Base-by-base conservation (phyloP, 2,888 invertebrate species). In the Callimorpha dominula region DNA sequence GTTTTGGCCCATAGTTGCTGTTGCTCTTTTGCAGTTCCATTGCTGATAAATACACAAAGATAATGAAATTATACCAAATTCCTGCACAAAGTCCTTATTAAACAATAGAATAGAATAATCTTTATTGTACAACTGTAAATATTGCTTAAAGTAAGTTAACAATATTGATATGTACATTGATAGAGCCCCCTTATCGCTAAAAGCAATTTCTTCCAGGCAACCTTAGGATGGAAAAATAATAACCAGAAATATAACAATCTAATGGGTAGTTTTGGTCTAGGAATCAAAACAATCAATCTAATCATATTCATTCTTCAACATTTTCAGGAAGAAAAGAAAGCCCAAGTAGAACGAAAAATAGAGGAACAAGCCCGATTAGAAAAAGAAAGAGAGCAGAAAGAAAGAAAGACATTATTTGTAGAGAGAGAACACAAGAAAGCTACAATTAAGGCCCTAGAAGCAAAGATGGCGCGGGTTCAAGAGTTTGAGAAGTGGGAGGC, bases 351-450 rank as follows among this genome's bases (percentile, higher is more conserved):
- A 93, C 97, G 98, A 75, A 98, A 99, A 91, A 97, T 99, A 75
- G 99, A 99, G 89, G 98, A 99, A 88, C 98, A 98, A 87, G 98
- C 98, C 72, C 96, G 98, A 71, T 96, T 97, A 87, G 99, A 99
- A 89, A 98, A 98, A 80, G 99, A 98, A 88, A 97, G 89, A 67
- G 95, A 98, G 89, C 96, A 99, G 71, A 97, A 97, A 80, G 98
- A 99, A 91, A 96, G 98, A 54, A 97, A 98, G 88, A 97, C 98
- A 77, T 93, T 99, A 78, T 98, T 99, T 92, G 96, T 97, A 52
- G 98, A 98, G 83, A 96, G 99, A 75, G 98, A 98, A 89, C 97
- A 97, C 81, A 98, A 99, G 90, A 98, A 99, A 90, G 97, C 97
- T 1, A 98, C 98, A 90, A 98, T 99, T 73, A 97, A 97, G 86